A percentile compares a stretch with the other conserved stretches of the same genome.
Conservation (phyloP, 2,113 vertebrate species). For the Gallinago undulata region DNA sequence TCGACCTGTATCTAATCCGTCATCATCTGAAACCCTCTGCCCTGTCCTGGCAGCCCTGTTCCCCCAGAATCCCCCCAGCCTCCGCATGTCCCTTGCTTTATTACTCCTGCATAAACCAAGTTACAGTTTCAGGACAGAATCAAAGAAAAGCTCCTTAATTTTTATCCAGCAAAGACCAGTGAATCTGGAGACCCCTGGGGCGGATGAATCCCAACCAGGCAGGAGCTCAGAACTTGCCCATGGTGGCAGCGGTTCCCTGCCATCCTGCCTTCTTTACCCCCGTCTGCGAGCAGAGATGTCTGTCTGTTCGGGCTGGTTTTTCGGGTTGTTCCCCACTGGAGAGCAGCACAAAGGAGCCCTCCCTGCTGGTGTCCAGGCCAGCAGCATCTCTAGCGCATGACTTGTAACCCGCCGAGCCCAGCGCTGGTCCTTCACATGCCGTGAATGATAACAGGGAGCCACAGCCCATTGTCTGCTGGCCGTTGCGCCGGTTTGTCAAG, state of each 20-base stretch:
- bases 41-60: background rate
- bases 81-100: background rate
- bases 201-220: background rate
- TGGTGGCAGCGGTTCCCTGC: background rate
- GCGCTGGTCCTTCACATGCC: slow-evolving; percentile 37
- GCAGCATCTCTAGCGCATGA: slow-evolving; percentile 46
- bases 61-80: background rate
- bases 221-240: background rate
- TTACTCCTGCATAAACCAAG: background rate
- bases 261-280: background rate
- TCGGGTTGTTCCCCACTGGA: background rate
- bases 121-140: background rate
- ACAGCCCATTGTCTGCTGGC: slow-evolving; percentile 49
- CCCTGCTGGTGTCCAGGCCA: background rate
- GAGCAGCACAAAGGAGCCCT: slow-evolving; percentile 50
- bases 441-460: slow-evolving; percentile 48
- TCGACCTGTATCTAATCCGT: slow-evolving; percentile 61
- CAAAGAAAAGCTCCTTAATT: background rate
- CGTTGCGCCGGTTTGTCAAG: slow-evolving; percentile 44
- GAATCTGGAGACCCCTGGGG: background rate
- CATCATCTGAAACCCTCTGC: slow-evolving; percentile 41
- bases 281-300: background rate
- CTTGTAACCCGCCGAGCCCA: slow-evolving; percentile 10
- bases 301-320: background rate
- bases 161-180: background rate